Base-by-base conservation (phyloP, 2,888 invertebrate species). In the Blera fallax region DNA sequence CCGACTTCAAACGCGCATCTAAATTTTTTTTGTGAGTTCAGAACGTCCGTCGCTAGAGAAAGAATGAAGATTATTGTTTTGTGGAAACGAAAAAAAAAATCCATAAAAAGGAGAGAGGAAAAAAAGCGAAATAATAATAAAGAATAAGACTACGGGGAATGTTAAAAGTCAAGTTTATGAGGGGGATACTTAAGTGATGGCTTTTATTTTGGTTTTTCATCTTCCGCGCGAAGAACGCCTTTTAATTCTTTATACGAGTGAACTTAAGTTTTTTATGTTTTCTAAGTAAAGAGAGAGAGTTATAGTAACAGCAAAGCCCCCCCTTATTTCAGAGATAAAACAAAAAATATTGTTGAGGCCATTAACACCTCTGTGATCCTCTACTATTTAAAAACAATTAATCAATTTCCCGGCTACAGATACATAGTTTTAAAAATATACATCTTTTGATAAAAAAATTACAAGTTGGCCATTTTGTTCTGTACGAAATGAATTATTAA, bases 61-160 rank as follows among this genome's bases (percentile, higher is more conserved):
- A 76, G 69, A 80, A 72, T 85, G 60, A 64, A 54, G 74, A 80
- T 85, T 73, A 79, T 84, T 80, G 73, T 80, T 84, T 52, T 80
- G 69, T 69, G 60, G 40, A 54, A 72, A 45, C 10, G 70, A 56
- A 18, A 70, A 10, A 72, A 62, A 64, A 43, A 24, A 64, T 5
- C 27, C 10, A 50, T 10, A 54, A 27, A 54, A 24, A 8, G 29
- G 3, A n/a, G 11, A 40, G 27, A 54, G 37, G n/a, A 34, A 29
- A 29, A 58, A 21, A 54, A 45, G 16, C 43, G 56, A 62, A 60
- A 74, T 65, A 76, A 67, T 67, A 76, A 67, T 67, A 81, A 82
- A 54, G 24, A 45, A 65, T 56, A 76, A 60, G 58, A 77, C 65
- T 37, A 24, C 60, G 40, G 34, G 60, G 78, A 83, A 67, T 78